Percentiles rank a stretch among this genome's conserved stretches.
Evolutionary conservation across 2,113 vertebrate species (phyloP).

Genomic region (Heterochromis multidens): DNA sequence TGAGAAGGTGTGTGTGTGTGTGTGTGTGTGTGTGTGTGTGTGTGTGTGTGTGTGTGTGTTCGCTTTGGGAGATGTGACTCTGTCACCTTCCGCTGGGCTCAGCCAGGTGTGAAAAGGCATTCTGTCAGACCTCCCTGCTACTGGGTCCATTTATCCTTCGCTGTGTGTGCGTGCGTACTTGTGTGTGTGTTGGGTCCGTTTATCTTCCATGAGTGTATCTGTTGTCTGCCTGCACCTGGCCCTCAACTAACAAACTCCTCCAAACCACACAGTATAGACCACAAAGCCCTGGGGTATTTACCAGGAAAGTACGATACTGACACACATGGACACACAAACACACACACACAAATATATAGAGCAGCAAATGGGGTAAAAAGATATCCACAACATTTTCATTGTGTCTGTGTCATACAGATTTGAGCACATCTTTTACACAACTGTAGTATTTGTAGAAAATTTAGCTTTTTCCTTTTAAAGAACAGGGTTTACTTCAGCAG

Average conservation of each 20-base stretch:
- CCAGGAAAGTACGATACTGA: conserved; percentile 67
- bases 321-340: conserved; percentile 27
- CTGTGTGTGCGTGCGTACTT: conserved; percentile 20
- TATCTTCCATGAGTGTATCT: conserved; percentile 62
- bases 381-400: conserved; percentile 49
- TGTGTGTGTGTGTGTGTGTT: conserved; percentile 6
- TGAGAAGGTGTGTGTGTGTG: conserved; percentile 48
- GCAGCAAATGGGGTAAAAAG: conserved; percentile 46
- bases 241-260: conserved; percentile 75
- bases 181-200: conserved; percentile 32
- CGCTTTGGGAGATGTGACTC: conserved; percentile 76
- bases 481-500: neutral
- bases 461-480: neutral
- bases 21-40: neutral
- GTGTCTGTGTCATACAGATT: conserved; percentile 2
- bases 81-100: conserved; percentile 80
- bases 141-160: conserved; percentile 73
- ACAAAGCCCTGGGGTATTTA: conserved; percentile 73
- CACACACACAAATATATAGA: conserved; percentile 32
- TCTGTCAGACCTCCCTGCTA: conserved; percentile 80
- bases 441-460: neutral
- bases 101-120: conserved; percentile 84
- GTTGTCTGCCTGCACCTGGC: conserved; percentile 76
- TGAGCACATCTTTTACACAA: neutral
- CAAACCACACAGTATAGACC: conserved; percentile 69